Evolutionary conservation across 1,140 invertebrate species (phyloP).

Genomic region (Harpegnathos saltator): DNA sequence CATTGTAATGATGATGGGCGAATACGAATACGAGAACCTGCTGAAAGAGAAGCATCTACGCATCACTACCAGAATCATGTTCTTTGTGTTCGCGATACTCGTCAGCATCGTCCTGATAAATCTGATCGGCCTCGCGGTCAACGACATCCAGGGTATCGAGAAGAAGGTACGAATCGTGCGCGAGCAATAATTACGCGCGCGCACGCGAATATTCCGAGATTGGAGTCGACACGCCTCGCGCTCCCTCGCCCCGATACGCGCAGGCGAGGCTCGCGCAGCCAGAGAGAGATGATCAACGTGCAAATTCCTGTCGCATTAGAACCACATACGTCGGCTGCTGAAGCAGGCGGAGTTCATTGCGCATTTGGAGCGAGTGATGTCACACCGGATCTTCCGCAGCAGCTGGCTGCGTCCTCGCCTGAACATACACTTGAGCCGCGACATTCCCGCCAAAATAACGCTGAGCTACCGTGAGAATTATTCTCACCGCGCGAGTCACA

Average conservation of each 20-base stretch:
- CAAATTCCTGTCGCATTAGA: constrained; percentile 65
- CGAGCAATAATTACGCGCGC: too few species aligned
- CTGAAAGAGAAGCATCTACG: constrained; percentile 73
- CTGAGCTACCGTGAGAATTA: constrained; percentile 57
- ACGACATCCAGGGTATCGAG: constrained; percentile 88
- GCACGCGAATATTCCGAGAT: too few species aligned
- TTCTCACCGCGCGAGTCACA: constrained; percentile 24
- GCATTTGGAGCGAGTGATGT: constrained; percentile 79
- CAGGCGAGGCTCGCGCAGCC: too few species aligned
- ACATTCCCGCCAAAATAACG: constrained; percentile 67
- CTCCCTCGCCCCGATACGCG: too few species aligned
- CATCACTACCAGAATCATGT: constrained; percentile 86
- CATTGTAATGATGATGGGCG: constrained; percentile 88
- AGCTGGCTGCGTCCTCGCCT: constrained; percentile 66
- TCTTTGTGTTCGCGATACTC: constrained; percentile 87
- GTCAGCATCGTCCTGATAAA: constrained; percentile 87
- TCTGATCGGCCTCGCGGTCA: constrained; percentile 88
- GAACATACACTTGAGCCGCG: constrained; percentile 52
- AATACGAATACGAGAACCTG: constrained; percentile 85
- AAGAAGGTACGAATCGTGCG: constrained; percentile 71
- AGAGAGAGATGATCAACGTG: constrained; percentile 68
- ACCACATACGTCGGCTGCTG: constrained; percentile 79
- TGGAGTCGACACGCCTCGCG: too few species aligned
- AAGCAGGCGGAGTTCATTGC: constrained; percentile 84
- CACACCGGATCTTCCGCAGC: constrained; percentile 68